Conservation (phyloP, 2,888 invertebrate genomes). For the Dynastes tityus region DNA sequence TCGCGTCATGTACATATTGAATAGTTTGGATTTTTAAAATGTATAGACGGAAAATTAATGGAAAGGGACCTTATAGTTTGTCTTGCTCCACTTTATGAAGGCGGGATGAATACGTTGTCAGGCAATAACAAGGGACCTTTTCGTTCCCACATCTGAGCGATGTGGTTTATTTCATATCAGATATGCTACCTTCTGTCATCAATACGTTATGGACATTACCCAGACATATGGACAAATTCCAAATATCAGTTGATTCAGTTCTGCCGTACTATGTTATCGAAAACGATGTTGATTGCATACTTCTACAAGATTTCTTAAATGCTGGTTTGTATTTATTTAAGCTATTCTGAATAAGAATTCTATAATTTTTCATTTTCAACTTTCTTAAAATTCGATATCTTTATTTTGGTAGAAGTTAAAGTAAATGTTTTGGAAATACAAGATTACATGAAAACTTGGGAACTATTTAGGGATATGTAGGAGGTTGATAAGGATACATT, state of each 20-base stretch:
- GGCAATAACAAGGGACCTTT: too few relatives aligned
- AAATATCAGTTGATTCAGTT: constrained; percentile 72
- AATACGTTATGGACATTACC: constrained; percentile 79
- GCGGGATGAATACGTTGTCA: too few relatives aligned
- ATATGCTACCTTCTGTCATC: constrained; percentile 78
- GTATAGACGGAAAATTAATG: too few relatives aligned
- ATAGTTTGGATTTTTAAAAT: too few relatives aligned
- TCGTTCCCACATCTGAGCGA: constrained; percentile 68
- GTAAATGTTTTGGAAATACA: constrained; percentile 73
- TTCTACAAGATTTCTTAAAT: constrained; percentile 75
- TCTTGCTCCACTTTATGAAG: too few relatives aligned
- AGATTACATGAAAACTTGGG: constrained; percentile 80
- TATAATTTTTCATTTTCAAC: neutral
- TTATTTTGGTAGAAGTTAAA: constrained; percentile 67
- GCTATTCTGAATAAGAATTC: too few relatives aligned
- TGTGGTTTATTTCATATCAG: constrained; percentile 77
- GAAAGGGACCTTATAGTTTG: too few relatives aligned
- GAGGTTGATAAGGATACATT: constrained; percentile 85
- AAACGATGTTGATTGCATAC: constrained; percentile 75
- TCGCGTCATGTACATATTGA: too few relatives aligned
- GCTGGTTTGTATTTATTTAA: constrained; percentile 68
- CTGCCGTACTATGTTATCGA: constrained; percentile 75
- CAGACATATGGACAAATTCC: constrained; percentile 79
- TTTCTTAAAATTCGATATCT: constrained; percentile 31
- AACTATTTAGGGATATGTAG: constrained; percentile 87